These are phyloP conservation scores for Orius laevigatus DNA, from an alignment of 1,140 invertebrate genomes.

Conservation along the genomic window DNA sequence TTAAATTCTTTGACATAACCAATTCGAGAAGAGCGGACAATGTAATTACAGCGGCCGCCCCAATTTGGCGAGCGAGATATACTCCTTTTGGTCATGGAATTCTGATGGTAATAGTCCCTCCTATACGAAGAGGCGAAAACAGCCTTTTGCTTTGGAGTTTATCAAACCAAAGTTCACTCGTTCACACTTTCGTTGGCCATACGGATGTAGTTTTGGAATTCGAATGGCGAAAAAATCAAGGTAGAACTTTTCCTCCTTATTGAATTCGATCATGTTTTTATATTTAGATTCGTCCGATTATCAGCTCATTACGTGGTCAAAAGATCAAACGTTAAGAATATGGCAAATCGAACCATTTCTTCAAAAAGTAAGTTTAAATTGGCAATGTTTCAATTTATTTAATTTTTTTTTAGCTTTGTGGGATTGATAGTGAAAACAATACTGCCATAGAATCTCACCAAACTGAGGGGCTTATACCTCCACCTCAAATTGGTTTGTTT, in stretches of 20 bases:
- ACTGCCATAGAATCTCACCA: slow-evolving; percentile 1
- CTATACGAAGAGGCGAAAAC: slow-evolving; percentile 61
- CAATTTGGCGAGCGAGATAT: slow-evolving; percentile 85
- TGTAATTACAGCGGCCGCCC: slow-evolving; percentile 65
- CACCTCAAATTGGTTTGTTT: background rate
- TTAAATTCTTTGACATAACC: slow-evolving; percentile 85
- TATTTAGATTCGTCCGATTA: slow-evolving; percentile 43
- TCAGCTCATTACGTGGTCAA: slow-evolving; percentile 89
- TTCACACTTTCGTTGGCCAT: slow-evolving; percentile 81
- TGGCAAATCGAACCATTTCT: slow-evolving; percentile 77
- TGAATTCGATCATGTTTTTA: slow-evolving; percentile 12
- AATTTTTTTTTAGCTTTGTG: slow-evolving; percentile 11
- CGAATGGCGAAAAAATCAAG: slow-evolving; percentile 53
- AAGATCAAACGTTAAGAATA: slow-evolving; percentile 79
- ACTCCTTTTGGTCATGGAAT: slow-evolving; percentile 86
- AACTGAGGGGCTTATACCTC: background rate
- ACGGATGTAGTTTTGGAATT: slow-evolving; percentile 88
- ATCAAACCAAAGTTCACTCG: slow-evolving; percentile 46
- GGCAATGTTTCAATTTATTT: slow-evolving; percentile 2
- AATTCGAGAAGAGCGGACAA: slow-evolving; percentile 67
- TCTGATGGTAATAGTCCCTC: slow-evolving; percentile 74
- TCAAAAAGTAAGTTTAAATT: slow-evolving; percentile 41
- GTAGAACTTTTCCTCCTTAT: background rate
- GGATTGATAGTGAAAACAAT: slow-evolving; percentile 9
- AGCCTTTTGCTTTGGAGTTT: slow-evolving; percentile 69